Conservation (phyloP, 1,140 invertebrate genomes). For the Temnothorax longispinosus region DNA sequence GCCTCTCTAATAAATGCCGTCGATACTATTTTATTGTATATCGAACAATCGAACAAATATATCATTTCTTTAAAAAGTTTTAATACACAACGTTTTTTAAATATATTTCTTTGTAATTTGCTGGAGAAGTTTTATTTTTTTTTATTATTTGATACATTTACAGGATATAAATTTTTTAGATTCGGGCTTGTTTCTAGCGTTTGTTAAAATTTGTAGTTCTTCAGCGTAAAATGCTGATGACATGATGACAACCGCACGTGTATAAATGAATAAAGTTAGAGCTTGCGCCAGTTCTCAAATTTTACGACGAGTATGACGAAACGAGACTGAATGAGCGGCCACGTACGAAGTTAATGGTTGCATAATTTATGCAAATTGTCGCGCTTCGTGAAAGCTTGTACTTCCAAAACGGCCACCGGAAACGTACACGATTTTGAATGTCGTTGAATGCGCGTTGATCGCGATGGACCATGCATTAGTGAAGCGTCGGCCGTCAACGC, state of each 20-base stretch:
- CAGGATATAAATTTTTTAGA: background rate
- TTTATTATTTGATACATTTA: background rate
- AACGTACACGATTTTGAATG: slow-evolving; percentile 48
- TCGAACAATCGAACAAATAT: background rate
- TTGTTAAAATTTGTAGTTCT: background rate
- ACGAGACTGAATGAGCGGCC: slow-evolving; percentile 15
- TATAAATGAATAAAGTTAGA: slow-evolving; percentile 45
- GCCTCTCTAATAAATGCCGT: slow-evolving; percentile 24
- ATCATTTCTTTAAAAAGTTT: slow-evolving; percentile 17
- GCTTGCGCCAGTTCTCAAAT: slow-evolving; percentile 9
- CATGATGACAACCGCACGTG: slow-evolving; percentile 13
- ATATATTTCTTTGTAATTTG: background rate
- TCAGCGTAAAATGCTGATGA: slow-evolving; percentile 18
- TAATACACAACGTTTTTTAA: background rate
- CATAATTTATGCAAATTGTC: slow-evolving; percentile 56
- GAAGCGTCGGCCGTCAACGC: slow-evolving; percentile 32
- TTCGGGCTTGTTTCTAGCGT: background rate
- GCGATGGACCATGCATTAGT: slow-evolving; percentile 42
- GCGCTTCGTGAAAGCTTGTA: slow-evolving; percentile 35
- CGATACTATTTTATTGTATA: slow-evolving; percentile 32
- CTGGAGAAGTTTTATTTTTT: background rate
- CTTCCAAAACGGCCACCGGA: slow-evolving; percentile 35
- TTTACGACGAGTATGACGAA: slow-evolving; percentile 23
- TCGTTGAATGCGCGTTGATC: slow-evolving; percentile 37
- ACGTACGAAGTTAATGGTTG: slow-evolving; percentile 58